Evolutionary conservation across 2,888 invertebrate genomes (phyloP).

Genomic region (Oligia fasciuncula): DNA sequence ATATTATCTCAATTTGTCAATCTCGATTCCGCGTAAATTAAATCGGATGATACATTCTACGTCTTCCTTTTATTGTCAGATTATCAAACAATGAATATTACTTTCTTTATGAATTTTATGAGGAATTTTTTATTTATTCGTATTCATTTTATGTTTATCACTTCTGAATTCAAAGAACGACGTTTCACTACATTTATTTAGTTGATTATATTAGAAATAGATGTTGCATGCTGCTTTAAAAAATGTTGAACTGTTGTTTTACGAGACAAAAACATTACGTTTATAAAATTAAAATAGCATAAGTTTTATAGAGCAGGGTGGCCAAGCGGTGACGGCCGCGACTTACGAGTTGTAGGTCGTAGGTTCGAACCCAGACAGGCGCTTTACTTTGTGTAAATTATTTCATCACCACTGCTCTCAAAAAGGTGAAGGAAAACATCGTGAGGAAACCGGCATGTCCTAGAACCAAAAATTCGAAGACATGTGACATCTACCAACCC

Average conservation of each 20-base stretch:
- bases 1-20: not conserved
- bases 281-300: not conserved
- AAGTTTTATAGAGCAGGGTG: not conserved
- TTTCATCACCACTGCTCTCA: too few species aligned
- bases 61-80: conserved; percentile 12
- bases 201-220: conserved; percentile 3
- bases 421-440: too few species aligned
- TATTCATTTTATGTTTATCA: not conserved
- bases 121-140: not conserved
- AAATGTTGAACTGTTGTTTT: not conserved
- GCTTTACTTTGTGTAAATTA: too few species aligned
- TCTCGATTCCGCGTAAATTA: not conserved
- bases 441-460: too few species aligned
- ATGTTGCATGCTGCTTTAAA: not conserved
- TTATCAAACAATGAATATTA: conserved; percentile 1
- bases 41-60: conserved; percentile 25
- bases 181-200: not conserved
- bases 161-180: not conserved
- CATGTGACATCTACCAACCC: too few species aligned
- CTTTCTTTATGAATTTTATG: not conserved
- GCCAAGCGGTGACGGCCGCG: too few species aligned
- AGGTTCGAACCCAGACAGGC: too few species aligned
- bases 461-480: too few species aligned
- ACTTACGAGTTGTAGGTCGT: too few species aligned
- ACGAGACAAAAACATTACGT: not conserved